These are phyloP conservation scores for Hydrozoanthus tunicans DNA, from an alignment of 64 coral and sea anemone species.

Conservation along the genomic window DNA sequence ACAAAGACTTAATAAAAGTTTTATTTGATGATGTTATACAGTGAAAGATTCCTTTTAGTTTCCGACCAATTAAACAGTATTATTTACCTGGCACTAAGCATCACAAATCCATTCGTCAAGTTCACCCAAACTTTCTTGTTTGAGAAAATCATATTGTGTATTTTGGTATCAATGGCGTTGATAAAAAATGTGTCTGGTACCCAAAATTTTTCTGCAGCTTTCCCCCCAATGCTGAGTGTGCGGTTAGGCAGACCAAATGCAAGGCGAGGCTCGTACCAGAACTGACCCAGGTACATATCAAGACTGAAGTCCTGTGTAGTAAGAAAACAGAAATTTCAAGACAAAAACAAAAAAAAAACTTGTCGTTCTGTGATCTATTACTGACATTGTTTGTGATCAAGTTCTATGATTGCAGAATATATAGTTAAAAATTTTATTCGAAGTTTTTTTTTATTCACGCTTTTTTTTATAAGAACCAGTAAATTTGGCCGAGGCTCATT, in stretches of 20 bases:
- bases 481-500: too few relatives aligned
- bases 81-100: slow-evolving; percentile 85
- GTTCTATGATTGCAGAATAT: too few relatives aligned
- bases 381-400: not conserved
- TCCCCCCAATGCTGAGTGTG: slow-evolving; percentile 80
- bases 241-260: slow-evolving; percentile 75
- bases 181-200: slow-evolving; percentile 89
- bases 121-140: slow-evolving; percentile 95
- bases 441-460: too few relatives aligned
- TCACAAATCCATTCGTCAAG: slow-evolving; percentile 80
- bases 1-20: too few relatives aligned
- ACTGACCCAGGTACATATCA: slow-evolving; percentile 89
- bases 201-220: slow-evolving; percentile 83
- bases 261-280: slow-evolving; percentile 85
- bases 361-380: not conserved
- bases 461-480: too few relatives aligned
- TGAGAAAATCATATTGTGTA: slow-evolving; percentile 82
- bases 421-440: too few relatives aligned
- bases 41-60: too few relatives aligned
- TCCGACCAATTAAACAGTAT: not conserved
- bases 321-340: not conserved
- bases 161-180: slow-evolving; percentile 88
- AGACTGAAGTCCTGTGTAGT: slow-evolving; percentile 71
- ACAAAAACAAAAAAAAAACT: not conserved
- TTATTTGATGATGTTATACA: too few relatives aligned